A percentile compares a stretch with the other conserved stretches of the same genome.
phyloP scores from a whole-genome alignment of 2,888 invertebrate species.

The Eilema sororculum region DNA sequence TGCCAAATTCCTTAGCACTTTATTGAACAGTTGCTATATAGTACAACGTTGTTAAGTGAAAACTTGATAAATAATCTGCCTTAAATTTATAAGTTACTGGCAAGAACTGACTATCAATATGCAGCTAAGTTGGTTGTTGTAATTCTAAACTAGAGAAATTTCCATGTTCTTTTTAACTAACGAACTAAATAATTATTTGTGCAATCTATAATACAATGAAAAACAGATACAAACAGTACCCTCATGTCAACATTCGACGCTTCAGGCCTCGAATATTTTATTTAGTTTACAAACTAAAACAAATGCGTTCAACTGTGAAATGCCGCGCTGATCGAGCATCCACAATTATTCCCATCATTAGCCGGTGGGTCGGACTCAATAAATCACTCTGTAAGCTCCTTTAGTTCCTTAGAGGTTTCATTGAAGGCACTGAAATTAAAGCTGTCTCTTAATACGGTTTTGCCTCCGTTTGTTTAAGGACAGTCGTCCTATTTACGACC shows the following conservation, averaged over 20 bases:
- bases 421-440: conserved; percentile 24
- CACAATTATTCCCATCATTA: conserved; percentile 30
- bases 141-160: no score
- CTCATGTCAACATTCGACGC: neutral
- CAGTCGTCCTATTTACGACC: conserved; percentile 31
- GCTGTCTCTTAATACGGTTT: conserved; percentile 27
- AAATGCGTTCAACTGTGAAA: conserved; percentile 15
- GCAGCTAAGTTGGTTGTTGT: no score
- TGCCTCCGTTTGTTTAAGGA: conserved; percentile 27
- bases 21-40: no score
- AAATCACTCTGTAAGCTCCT: conserved; percentile 30
- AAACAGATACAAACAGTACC: neutral
- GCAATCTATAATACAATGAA: no score
- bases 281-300: neutral
- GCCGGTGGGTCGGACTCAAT: conserved; percentile 26
- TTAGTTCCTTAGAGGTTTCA: conserved; percentile 28
- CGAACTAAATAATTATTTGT: no score
- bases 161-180: no score
- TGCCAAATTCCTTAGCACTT: neutral
- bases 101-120: no score
- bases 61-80: no score
- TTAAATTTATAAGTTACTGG: no score
- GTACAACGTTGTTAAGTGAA: no score
- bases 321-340: conserved; percentile 21
- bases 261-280: neutral